phyloP scores from a whole-genome alignment of 2,113 vertebrate species.

The Merops nubicus region DNA sequence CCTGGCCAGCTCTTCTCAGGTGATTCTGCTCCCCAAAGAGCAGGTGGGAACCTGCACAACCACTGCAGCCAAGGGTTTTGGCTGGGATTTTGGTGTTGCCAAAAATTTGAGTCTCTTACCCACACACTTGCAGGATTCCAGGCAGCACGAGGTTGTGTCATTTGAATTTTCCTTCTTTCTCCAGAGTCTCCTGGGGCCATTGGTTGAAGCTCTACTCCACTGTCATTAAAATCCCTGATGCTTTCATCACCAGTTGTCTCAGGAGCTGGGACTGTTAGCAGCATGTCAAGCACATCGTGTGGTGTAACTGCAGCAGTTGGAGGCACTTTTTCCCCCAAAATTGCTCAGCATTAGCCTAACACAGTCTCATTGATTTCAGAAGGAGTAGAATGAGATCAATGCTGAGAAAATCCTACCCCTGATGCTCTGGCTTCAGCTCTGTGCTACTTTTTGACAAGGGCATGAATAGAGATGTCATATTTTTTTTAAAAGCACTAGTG shows the following conservation, averaged over 20 bases:
- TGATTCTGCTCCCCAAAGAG: neutral
- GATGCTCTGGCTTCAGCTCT: neutral
- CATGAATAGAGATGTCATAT: neutral
- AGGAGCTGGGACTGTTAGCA: neutral
- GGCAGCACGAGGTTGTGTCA: neutral
- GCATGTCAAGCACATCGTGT: neutral
- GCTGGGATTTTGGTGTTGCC: neutral
- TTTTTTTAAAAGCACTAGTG: neutral
- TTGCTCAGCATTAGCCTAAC: neutral
- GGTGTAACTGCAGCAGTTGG: neutral
- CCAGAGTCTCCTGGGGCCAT: neutral
- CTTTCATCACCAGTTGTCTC: neutral
- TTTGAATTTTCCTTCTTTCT: neutral
- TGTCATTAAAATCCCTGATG: neutral
- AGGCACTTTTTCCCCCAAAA: neutral
- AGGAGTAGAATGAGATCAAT: neutral
- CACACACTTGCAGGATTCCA: neutral
- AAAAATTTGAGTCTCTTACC: neutral
- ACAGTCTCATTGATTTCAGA: neutral
- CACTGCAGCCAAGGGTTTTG: neutral
- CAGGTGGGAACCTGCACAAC: neutral
- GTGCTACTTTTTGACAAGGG: neutral
- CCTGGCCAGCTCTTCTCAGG: neutral
- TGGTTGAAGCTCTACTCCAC: neutral
- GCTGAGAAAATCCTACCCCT: neutral